phyloP scores from a whole-genome alignment of 2,113 vertebrate genomes.

The Cyanoderma ruficeps region DNA sequence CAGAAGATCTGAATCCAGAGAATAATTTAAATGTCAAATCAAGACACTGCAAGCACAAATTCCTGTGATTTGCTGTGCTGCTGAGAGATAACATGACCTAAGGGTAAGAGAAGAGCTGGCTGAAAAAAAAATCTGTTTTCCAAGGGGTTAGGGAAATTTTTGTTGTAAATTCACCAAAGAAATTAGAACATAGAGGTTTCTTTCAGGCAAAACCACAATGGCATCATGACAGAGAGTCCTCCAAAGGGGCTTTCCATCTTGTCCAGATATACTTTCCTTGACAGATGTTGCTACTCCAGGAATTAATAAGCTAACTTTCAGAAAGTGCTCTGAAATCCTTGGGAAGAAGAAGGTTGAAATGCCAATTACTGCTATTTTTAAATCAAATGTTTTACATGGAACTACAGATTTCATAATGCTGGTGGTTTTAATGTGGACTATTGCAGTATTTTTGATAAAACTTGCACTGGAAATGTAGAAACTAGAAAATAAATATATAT shows the following conservation, averaged over 20 bases:
- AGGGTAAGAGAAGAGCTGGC: conserved; percentile 14
- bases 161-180: background rate
- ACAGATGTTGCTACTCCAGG: background rate
- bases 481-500: background rate
- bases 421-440: background rate
- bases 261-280: background rate
- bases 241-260: background rate
- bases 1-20: conserved; percentile 53
- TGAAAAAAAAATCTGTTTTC: background rate
- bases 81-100: background rate
- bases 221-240: background rate
- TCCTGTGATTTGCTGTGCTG: background rate
- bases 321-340: background rate
- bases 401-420: background rate
- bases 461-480: background rate
- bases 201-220: background rate
- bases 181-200: background rate
- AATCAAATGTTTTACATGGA: background rate
- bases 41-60: conserved; percentile 21
- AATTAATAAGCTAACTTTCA: background rate
- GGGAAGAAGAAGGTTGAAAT: background rate
- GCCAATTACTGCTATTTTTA: background rate
- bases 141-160: background rate
- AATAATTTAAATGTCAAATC: conserved; percentile 67
- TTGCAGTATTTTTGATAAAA: background rate